Evolutionary conservation across 2,888 invertebrate species (phyloP), one percentile per base, ranked within the genome.

Genomic region (Drosophila sordidapex): DNA sequence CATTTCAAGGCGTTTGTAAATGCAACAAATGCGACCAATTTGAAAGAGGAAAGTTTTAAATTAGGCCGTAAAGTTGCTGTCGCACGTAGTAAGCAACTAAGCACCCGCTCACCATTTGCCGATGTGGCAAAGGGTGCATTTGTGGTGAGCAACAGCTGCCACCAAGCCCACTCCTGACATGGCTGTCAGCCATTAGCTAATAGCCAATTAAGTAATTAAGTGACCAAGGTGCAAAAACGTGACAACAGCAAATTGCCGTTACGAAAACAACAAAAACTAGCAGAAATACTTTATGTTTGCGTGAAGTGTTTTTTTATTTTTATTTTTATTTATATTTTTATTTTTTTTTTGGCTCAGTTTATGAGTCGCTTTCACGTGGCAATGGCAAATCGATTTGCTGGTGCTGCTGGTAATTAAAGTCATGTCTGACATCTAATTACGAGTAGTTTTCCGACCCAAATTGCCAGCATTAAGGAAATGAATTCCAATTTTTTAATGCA

Each of bases 121-220:
- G 18, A 29, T 29, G 27, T 31, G 18, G 52, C 38, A 43, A 13
- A 33, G 25, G 46, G 46, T 46, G 46, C 46, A 46, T 46, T 25
- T 46, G 8, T 25, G 58, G 43, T 29, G 56, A 48, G 74, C 60
- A 73, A 70, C 71, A 73, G 62, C 67, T 63, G 65, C 21, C 25
- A 46, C 15, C 43, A 54, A 49, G 53, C 54, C 63, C 58, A 61
- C 49, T 46, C 46, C 25, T 33, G 48, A 4, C 65, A 43, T 53
- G 31, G 54, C 35, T 52, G 59, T 35, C 58, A 61, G 66, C 74
- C 76, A 77, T 84, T 83, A 75, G 86, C 85, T 85, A 85, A 87
- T 81, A 76, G 87, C 81, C 86, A 87, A 86, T 86, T 86, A 87
- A 83, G 83, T 83, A 85, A 86, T 86, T 86, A 80, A 81, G 79